Evolutionary conservation across 2,113 vertebrate species (phyloP), one percentile per base, ranked within the genome.

Genomic region (Actenoides hombroni): DNA sequence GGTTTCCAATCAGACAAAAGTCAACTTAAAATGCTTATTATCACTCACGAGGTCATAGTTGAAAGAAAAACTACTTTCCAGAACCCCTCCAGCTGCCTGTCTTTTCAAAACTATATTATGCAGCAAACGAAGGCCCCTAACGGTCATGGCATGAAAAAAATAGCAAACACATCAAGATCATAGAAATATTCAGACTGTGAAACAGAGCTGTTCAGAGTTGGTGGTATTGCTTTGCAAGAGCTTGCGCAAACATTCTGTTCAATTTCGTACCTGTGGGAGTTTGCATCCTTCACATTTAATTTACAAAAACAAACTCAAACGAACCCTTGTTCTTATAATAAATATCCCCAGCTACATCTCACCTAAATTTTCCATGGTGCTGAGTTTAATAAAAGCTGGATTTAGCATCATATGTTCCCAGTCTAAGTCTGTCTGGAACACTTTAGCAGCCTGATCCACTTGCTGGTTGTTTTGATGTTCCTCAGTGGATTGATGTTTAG

Each of bases 331-430:
- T 91, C 48, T 69, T 82, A 94, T 59, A 95, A 94, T 79, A 94
- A 95, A 92, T 71, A 90, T 74, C 18, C 64, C 48, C 35, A 68
- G 79, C 48, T 85, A 88, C 10, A 83, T 40, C 75, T 90, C 76
- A 88, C 39, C 68, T 78, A 78, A 63, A 90, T 93, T 92, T 93
- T 94, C 83, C 85, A 75, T 5, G 64, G 71, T 60, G 67, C 51
- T 35, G 42, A 91, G 49, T 91, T 96, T 80, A 92, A 95, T 85
- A 92, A 87, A 93, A 90, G 21, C 19, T 88, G 78, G 85, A 92
- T 95, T 94, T 83, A 92, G 80, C 26, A 77, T 42, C 51, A 24
- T 64, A n/a, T n/a, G n/a, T n/a, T n/a, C n/a, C n/a, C n/a, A n/a
- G n/a, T n/a, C n/a, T n/a, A n/a, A n/a, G 4, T n/a, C n/a, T n/a